Percentiles rank a stretch among this genome's conserved stretches.
phyloP scores from a whole-genome alignment of 2,113 vertebrate species.

The Phalacrocorax brasilianus region DNA sequence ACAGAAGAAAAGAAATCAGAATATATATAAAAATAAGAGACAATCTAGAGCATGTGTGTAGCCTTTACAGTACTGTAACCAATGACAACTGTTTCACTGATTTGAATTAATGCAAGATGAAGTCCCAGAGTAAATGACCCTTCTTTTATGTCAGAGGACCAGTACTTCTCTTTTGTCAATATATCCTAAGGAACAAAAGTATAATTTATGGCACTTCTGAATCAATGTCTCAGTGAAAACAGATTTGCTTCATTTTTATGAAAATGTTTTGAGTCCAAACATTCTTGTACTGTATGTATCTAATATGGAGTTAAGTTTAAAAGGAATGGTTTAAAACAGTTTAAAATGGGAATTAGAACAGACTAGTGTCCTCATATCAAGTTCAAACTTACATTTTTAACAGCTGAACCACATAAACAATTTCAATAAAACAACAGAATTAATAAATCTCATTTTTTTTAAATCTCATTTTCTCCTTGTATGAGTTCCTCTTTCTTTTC shows the following conservation, averaged over 20 bases:
- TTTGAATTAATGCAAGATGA: not conserved
- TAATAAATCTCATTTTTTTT: not conserved
- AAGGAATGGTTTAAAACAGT: not conserved
- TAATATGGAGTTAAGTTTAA: not conserved
- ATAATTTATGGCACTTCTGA: not conserved
- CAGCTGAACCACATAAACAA: not conserved
- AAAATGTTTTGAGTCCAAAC: not conserved
- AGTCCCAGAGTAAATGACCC: not conserved
- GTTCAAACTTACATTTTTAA: not conserved
- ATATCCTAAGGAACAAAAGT: not conserved
- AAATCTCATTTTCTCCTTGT: not conserved
- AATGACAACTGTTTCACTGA: not conserved
- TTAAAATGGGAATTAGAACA: not conserved
- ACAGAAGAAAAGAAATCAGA: not conserved
- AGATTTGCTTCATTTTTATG: not conserved
- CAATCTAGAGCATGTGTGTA: not conserved
- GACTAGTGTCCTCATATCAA: not conserved
- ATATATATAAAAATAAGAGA: not conserved
- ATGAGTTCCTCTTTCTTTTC: not conserved
- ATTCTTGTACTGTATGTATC: not conserved
- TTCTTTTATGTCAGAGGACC: not conserved
- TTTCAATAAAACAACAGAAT: not conserved
- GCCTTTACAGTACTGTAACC: not conserved
- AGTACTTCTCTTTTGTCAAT: not conserved
- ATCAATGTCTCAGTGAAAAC: not conserved